These are phyloP conservation scores for Drosophila jambulina DNA, from an alignment of 1,140 invertebrate genomes.

Conservation along the genomic window DNA sequence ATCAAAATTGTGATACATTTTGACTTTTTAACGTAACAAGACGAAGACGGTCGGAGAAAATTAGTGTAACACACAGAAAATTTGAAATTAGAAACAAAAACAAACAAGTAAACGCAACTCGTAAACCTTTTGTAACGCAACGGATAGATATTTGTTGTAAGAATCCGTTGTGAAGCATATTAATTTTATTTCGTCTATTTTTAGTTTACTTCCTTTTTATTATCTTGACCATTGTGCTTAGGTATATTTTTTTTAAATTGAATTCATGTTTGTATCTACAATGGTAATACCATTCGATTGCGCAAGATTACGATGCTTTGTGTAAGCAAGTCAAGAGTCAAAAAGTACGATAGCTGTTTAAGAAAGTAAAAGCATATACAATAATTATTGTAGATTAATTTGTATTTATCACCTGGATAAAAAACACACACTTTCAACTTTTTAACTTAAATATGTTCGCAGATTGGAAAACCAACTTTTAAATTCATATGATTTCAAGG, in stretches of 20 bases:
- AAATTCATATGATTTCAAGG: slow-evolving; percentile 50
- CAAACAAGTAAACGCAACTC: slow-evolving; percentile 18
- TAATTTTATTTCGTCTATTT: slow-evolving; percentile 49
- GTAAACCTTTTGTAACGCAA: slow-evolving; percentile 29
- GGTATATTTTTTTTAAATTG: slow-evolving; percentile 26
- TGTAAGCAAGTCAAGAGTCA: slow-evolving; percentile 43
- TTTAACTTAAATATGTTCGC: slow-evolving; percentile 50
- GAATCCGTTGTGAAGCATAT: slow-evolving; percentile 38
- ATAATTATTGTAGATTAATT: slow-evolving; percentile 55
- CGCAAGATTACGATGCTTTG: slow-evolving; percentile 15
- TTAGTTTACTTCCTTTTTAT: slow-evolving; percentile 31
- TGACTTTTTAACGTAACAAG: slow-evolving; percentile 58
- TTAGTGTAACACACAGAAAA: slow-evolving; percentile 23
- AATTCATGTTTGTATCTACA: slow-evolving; percentile 41
- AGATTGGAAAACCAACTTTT: slow-evolving; percentile 43
- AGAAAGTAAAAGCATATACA: slow-evolving; percentile 57
- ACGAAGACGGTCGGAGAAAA: slow-evolving; percentile 50
- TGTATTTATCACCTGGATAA: slow-evolving; percentile 51
- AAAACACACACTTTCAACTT: slow-evolving; percentile 49
- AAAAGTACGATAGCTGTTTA: slow-evolving; percentile 61
- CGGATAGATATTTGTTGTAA: slow-evolving; percentile 73
- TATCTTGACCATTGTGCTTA: slow-evolving; percentile 25
- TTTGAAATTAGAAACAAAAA: slow-evolving; percentile 27
- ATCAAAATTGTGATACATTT: slow-evolving; percentile 83
- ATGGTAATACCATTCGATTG: slow-evolving; percentile 20